Conservation (phyloP, 2,113 vertebrate genomes). For the Corythornis vintsioides region DNA sequence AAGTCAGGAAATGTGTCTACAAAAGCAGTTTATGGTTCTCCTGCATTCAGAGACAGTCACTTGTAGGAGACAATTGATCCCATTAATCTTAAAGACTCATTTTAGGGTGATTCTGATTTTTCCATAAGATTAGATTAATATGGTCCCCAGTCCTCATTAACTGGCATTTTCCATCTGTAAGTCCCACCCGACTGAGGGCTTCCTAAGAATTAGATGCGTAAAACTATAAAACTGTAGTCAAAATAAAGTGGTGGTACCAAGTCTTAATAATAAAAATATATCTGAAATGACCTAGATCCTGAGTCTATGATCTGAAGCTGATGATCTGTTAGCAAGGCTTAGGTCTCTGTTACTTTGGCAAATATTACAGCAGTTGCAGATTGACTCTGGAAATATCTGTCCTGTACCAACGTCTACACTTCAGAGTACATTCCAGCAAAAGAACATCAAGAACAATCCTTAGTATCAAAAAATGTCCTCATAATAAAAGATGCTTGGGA, state of each 20-base stretch:
- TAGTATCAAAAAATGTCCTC: background rate
- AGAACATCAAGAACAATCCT: accelerated
- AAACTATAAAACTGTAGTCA: background rate
- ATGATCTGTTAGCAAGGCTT: background rate
- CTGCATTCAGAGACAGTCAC: background rate
- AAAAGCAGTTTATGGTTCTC: background rate
- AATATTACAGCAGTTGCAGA: background rate
- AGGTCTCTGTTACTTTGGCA: background rate
- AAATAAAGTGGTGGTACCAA: background rate
- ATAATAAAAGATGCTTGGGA: background rate
- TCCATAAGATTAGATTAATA: background rate
- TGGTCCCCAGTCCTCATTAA: background rate
- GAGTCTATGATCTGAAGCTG: background rate
- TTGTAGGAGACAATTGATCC: background rate
- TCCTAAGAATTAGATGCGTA: background rate
- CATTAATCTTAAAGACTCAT: background rate
- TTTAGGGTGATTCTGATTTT: background rate
- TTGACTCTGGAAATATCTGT: background rate
- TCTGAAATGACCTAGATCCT: background rate
- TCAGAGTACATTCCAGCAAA: background rate
- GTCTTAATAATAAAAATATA: background rate
- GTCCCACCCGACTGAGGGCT: background rate
- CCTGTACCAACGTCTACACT: background rate
- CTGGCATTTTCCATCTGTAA: background rate
- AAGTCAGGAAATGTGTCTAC: background rate